Conservation (phyloP, 2,113 vertebrate genomes). For the Podarcis cretensis region DNA sequence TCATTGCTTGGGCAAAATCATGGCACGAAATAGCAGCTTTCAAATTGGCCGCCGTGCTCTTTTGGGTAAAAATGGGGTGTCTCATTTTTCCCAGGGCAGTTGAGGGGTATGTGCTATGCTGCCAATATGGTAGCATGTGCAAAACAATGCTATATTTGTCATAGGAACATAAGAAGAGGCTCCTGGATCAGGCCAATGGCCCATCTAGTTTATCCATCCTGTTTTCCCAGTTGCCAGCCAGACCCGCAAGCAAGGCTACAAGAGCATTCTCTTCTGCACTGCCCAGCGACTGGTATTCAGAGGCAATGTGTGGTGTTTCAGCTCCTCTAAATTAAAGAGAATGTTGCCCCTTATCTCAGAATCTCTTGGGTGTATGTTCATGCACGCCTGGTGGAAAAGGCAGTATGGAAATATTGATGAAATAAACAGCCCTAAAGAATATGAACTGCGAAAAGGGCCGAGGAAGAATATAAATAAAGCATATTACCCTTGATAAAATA, state of each 20-base stretch:
- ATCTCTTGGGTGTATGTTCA: not conserved
- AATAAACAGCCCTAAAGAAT: constrained; percentile 60
- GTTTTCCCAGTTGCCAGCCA: too few relatives aligned
- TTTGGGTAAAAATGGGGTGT: too few relatives aligned
- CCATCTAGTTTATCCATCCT: too few relatives aligned
- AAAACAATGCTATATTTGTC: not conserved
- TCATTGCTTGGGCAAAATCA: too few relatives aligned
- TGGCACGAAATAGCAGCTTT: too few relatives aligned
- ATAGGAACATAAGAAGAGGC: too few relatives aligned
- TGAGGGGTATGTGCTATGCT: not conserved
- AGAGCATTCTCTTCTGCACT: too few relatives aligned
- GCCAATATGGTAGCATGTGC: not conserved
- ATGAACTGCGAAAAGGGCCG: not conserved
- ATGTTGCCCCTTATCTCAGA: not conserved
- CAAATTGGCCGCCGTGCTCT: too few relatives aligned
- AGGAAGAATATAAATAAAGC: constrained; percentile 35
- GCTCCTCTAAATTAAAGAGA: constrained; percentile 7
- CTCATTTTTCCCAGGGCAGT: too few relatives aligned
- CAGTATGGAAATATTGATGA: constrained; percentile 22
- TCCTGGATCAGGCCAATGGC: too few relatives aligned
- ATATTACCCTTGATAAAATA: constrained; percentile 46
- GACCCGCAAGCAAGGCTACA: too few relatives aligned
- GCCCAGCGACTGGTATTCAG: too few relatives aligned
- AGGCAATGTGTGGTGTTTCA: not conserved
- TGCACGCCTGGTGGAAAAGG: not conserved